Evolutionary conservation across 2,888 invertebrate genomes (phyloP).

Genomic region (Choreutis nemorana): DNA sequence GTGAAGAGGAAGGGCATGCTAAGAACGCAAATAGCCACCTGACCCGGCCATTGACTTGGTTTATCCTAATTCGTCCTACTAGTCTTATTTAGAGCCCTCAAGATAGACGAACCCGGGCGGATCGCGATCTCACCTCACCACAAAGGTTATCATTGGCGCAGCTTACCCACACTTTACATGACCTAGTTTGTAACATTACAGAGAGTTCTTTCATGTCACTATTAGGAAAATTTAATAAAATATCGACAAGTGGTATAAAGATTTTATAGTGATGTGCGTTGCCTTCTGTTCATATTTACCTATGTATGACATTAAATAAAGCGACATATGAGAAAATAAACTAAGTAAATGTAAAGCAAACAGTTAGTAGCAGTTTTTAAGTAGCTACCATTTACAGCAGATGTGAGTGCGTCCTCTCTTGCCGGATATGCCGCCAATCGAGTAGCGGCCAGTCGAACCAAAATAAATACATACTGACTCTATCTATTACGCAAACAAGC

Average conservation of each 20-base stretch:
- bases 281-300: too few relatives aligned
- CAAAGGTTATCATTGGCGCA: slow-evolving; percentile 5
- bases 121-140: slow-evolving; percentile 15
- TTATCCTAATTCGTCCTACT: slow-evolving; percentile 65
- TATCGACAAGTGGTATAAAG: too few relatives aligned
- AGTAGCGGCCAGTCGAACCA: slow-evolving; percentile 31
- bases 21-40: slow-evolving; percentile 57
- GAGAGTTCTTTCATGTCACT: too few relatives aligned
- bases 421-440: too few relatives aligned
- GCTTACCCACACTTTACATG: slow-evolving; percentile 22
- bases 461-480: slow-evolving; percentile 37
- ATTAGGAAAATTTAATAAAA: too few relatives aligned
- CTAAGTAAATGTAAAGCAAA: too few relatives aligned
- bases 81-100: slow-evolving; percentile 51
- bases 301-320: too few relatives aligned
- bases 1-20: slow-evolving; percentile 27
- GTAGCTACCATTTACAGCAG: slow-evolving; percentile 15
- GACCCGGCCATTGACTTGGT: slow-evolving; percentile 66
- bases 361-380: too few relatives aligned
- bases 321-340: too few relatives aligned
- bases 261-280: too few relatives aligned
- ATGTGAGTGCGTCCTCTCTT: slow-evolving; percentile 21
- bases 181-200: slow-evolving; percentile 27
- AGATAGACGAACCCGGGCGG: slow-evolving; percentile 21
- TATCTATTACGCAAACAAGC: slow-evolving; percentile 31